Evolutionary conservation across 2,113 vertebrate genomes (phyloP).

Genomic region (Boleophthalmus pectinirostris): DNA sequence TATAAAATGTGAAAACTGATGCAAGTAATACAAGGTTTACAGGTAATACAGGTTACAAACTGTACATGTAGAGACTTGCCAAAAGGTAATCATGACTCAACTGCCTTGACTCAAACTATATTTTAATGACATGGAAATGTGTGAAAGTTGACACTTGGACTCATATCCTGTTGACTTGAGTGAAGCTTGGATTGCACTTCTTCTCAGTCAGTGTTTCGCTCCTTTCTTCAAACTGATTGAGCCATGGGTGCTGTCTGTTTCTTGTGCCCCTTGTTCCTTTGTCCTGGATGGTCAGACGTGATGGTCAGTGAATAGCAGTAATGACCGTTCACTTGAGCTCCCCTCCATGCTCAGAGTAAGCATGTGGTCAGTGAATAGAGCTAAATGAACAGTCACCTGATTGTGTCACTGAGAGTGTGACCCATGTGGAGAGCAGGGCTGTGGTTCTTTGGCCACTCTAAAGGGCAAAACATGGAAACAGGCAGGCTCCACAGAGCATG

Average conservation of each 20-base stretch:
- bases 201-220: background rate
- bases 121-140: too few species aligned
- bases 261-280: background rate
- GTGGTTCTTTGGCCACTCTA: background rate
- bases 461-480: constrained; percentile 28
- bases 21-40: too few species aligned
- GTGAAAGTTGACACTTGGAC: too few species aligned
- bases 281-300: too few species aligned
- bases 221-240: background rate
- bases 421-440: background rate
- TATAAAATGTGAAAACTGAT: too few species aligned
- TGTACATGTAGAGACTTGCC: too few species aligned
- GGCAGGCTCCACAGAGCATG: constrained; percentile 2
- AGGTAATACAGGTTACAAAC: too few species aligned
- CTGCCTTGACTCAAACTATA: too few species aligned
- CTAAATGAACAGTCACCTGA: background rate
- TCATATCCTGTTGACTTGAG: too few species aligned
- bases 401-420: background rate
- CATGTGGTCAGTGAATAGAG: background rate
- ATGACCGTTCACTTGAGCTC: too few species aligned
- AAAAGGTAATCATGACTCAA: too few species aligned
- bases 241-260: background rate
- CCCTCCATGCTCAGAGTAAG: background rate
- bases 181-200: background rate
- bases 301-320: too few species aligned